Conservation (phyloP, 2,113 vertebrate species). For the Fulmarus glacialis region DNA sequence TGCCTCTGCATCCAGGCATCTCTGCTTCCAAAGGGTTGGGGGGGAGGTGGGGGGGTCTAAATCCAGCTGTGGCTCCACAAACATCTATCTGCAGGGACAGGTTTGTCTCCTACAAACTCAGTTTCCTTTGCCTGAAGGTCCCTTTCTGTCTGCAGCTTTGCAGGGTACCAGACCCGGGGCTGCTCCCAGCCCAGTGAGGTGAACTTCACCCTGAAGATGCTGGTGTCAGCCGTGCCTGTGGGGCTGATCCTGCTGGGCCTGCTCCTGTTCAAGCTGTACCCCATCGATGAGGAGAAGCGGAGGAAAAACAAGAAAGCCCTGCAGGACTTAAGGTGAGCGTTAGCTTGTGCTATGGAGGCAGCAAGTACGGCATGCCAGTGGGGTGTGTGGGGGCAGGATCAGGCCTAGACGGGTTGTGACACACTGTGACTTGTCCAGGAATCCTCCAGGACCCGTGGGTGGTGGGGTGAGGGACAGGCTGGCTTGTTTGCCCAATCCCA, state of each 20-base stretch:
- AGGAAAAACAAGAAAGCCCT: conserved; percentile 85
- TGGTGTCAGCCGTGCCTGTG: conserved; percentile 86
- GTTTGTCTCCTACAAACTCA: not conserved
- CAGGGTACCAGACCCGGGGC: conserved; percentile 83
- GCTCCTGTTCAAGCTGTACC: conserved; percentile 88
- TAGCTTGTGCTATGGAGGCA: not conserved
- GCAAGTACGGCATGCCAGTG: fast-evolving
- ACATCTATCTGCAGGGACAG: not conserved
- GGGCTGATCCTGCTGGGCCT: conserved; percentile 85
- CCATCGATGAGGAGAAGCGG: conserved; percentile 87
- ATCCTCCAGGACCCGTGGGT: not conserved
- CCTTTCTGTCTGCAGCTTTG: conserved; percentile 78
- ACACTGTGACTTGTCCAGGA: not conserved
- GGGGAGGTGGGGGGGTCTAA: not conserved
- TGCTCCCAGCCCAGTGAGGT: conserved; percentile 85
- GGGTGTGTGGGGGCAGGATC: not conserved
- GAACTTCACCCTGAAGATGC: conserved; percentile 86
- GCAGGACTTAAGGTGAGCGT: conserved; percentile 80
- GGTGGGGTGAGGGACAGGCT: not conserved
- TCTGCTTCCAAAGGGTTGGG: not conserved
- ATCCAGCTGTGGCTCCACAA: fast-evolving
- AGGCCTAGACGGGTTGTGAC: not conserved
- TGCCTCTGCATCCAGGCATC: not conserved
- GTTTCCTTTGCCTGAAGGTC: not conserved
- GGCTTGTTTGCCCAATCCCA: not conserved